Conservation (phyloP, 2,797 vertebrate genomes). For the Pitangus sulphuratus region DNA sequence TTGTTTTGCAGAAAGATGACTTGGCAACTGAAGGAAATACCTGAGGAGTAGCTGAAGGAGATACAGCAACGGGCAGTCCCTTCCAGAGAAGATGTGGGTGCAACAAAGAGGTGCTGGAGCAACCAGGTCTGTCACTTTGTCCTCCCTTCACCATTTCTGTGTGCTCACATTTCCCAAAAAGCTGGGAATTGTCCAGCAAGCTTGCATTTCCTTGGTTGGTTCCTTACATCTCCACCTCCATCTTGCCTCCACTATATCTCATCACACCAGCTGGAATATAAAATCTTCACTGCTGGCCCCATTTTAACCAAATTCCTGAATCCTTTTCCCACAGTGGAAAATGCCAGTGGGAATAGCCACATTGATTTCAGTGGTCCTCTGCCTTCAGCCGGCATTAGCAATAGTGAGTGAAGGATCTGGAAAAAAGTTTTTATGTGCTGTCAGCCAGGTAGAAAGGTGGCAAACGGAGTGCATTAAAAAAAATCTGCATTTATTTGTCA, state of each 20-base stretch:
- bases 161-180: neutral
- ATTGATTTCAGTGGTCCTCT: neutral
- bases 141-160: neutral
- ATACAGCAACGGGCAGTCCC: neutral
- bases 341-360: neutral
- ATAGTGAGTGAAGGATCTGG: neutral
- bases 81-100: neutral
- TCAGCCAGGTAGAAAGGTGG: slow-evolving; percentile 70
- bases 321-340: neutral
- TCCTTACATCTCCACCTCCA: neutral
- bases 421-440: slow-evolving; percentile 38
- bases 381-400: neutral
- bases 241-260: neutral
- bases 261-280: neutral
- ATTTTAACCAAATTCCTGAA: neutral
- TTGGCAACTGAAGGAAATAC: neutral
- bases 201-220: neutral
- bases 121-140: neutral
- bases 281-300: neutral
- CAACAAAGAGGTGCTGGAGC: neutral
- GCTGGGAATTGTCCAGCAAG: neutral
- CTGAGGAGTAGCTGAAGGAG: neutral
- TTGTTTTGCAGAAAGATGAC: neutral
- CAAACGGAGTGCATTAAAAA: slow-evolving; percentile 68
- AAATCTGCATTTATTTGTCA: slow-evolving; percentile 81